Percentiles rank a stretch among this genome's conserved stretches.
Conservation (phyloP, 2,797 vertebrate genomes). For the Cephalopachus bancanus region DNA sequence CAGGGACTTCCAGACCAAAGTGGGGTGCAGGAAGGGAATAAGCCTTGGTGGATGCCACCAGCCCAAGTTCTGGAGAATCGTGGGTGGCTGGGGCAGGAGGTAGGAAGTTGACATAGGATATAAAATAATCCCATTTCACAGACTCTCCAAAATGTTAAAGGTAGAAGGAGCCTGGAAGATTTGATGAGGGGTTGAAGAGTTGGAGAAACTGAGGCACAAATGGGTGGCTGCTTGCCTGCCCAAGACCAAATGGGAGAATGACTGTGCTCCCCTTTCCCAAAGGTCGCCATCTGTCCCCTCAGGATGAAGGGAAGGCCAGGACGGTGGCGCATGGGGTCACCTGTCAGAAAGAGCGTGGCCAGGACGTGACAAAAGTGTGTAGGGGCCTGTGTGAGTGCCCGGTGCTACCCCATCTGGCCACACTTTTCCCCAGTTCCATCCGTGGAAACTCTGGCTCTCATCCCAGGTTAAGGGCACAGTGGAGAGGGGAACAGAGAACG, state of each 20-base stretch:
- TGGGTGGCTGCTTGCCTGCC: neutral
- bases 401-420: neutral
- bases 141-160: neutral
- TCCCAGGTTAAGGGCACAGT: neutral
- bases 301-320: neutral
- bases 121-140: neutral
- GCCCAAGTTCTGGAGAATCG: neutral
- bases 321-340: neutral
- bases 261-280: neutral
- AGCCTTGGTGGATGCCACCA: neutral
- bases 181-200: neutral
- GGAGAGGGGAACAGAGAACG: neutral
- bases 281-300: neutral
- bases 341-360: neutral
- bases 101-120: neutral
- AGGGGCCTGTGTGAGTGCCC: neutral
- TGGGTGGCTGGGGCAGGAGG: neutral
- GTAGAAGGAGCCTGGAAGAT: neutral
- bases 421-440: neutral
- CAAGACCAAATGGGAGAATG: neutral
- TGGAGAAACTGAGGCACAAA: constrained; percentile 18
- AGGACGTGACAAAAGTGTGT: neutral
- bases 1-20: neutral
- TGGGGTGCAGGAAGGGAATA: neutral
- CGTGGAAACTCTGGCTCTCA: neutral